A percentile compares a stretch with the other conserved stretches of the same genome.
Evolutionary conservation across 2,797 vertebrate genomes (phyloP).

Genomic region (Sylvia borin): DNA sequence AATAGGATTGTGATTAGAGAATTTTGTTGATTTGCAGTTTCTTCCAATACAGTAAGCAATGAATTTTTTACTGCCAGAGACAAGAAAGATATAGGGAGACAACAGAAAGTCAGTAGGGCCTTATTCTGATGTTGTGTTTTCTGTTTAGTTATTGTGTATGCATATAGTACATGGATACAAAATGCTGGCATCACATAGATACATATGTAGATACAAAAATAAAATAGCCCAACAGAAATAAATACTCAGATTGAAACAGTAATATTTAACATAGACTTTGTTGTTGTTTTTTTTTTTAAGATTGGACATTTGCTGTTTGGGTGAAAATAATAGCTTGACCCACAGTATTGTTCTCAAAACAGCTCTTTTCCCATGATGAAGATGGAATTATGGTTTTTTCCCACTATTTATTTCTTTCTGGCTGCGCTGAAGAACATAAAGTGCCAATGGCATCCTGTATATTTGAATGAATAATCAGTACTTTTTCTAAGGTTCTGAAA

Average conservation of each 20-base stretch:
- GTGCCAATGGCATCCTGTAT: background rate
- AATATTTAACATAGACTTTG: background rate
- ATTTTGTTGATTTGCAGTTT: constrained; percentile 41
- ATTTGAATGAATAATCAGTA: background rate
- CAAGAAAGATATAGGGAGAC: background rate
- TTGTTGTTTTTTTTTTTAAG: background rate
- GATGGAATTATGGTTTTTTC: background rate
- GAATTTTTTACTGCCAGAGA: background rate
- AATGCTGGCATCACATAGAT: background rate
- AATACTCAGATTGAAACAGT: background rate
- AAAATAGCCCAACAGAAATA: background rate
- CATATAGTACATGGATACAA: background rate
- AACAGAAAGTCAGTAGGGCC: background rate
- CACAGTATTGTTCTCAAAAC: background rate
- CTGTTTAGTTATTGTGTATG: background rate
- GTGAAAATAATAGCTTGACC: background rate
- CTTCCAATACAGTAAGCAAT: background rate
- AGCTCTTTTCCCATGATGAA: background rate
- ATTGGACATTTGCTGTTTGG: background rate
- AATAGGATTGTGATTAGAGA: constrained; percentile 36
- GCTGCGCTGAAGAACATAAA: background rate
- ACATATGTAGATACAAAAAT: background rate
- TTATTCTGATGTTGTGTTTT: background rate
- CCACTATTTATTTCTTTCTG: background rate
- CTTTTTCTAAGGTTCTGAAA: background rate